Percentiles rank a stretch among this genome's conserved stretches.
These are phyloP conservation scores for Chrysogorgia sp. DNA, from an alignment of 92 coral and sea anemone species.

Conservation along the genomic window DNA sequence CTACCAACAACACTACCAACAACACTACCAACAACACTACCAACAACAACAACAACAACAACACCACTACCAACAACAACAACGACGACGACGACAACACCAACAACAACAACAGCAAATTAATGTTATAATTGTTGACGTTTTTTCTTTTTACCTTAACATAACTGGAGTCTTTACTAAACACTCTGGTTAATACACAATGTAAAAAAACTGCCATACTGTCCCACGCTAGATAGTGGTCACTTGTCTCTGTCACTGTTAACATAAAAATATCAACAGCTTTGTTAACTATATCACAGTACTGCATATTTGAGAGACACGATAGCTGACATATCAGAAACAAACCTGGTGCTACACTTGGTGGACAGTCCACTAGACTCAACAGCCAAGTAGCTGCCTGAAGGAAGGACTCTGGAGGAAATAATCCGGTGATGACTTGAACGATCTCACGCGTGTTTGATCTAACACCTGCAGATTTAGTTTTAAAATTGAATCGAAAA, in stretches of 20 bases:
- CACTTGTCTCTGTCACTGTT: constrained; percentile 34
- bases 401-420: constrained; percentile 76
- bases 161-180: constrained; percentile 2
- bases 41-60: too few relatives aligned
- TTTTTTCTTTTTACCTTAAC: constrained; percentile 3
- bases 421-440: constrained; percentile 58
- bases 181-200: constrained; percentile 17
- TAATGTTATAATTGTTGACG: too few relatives aligned
- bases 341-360: constrained; percentile 13
- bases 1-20: too few relatives aligned
- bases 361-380: constrained; percentile 34
- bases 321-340: background rate
- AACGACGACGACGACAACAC: too few relatives aligned
- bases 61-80: too few relatives aligned
- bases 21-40: too few relatives aligned
- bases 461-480: constrained; percentile 67
- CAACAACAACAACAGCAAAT: too few relatives aligned
- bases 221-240: constrained; percentile 18
- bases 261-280: background rate
- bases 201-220: constrained; percentile 19
- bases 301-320: background rate
- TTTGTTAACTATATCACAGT: background rate
- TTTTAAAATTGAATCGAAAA: background rate
- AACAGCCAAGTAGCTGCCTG: constrained; percentile 80
- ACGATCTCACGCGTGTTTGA: constrained; percentile 82